phyloP scores from a whole-genome alignment of 1,140 invertebrate species.

The Nasonia longicornis region DNA sequence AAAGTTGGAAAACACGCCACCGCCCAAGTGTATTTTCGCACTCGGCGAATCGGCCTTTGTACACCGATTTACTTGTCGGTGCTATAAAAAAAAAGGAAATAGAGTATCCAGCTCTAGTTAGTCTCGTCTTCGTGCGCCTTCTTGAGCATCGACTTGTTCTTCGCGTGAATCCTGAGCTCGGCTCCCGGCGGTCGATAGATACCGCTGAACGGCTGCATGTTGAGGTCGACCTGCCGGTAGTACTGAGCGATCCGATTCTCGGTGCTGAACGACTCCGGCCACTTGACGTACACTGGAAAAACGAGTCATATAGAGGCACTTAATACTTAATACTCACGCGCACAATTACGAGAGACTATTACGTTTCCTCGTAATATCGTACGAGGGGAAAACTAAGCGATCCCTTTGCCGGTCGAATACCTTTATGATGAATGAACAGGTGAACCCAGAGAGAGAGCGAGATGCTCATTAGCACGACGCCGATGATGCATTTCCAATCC shows the following conservation, averaged over 20 bases:
- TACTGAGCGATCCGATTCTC: constrained; percentile 50
- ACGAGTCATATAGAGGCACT: too few species aligned
- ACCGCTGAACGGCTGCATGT: constrained; percentile 40
- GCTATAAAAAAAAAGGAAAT: too few species aligned
- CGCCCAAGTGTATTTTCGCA: not conserved
- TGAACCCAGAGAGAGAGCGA: constrained; percentile 44
- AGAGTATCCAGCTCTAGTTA: not conserved
- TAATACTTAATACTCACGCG: too few species aligned
- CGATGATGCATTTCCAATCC: constrained; percentile 72
- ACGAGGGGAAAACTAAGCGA: too few species aligned
- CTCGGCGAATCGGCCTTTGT: too few species aligned
- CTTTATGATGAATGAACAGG: not conserved
- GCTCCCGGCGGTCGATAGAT: constrained; percentile 47
- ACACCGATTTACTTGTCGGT: too few species aligned
- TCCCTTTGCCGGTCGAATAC: not conserved
- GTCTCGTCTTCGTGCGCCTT: not conserved
- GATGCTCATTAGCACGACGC: constrained; percentile 46
- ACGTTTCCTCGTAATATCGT: too few species aligned
- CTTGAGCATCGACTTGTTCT: constrained; percentile 34
- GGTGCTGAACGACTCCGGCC: constrained; percentile 44
- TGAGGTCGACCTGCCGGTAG: constrained; percentile 45
- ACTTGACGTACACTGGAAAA: constrained; percentile 39
- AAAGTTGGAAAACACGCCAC: not conserved
- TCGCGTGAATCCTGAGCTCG: constrained; percentile 41
- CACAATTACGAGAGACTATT: too few species aligned